These are phyloP conservation scores for Panurus biarmicus DNA, from an alignment of 2,113 vertebrate species.

Conservation along the genomic window DNA sequence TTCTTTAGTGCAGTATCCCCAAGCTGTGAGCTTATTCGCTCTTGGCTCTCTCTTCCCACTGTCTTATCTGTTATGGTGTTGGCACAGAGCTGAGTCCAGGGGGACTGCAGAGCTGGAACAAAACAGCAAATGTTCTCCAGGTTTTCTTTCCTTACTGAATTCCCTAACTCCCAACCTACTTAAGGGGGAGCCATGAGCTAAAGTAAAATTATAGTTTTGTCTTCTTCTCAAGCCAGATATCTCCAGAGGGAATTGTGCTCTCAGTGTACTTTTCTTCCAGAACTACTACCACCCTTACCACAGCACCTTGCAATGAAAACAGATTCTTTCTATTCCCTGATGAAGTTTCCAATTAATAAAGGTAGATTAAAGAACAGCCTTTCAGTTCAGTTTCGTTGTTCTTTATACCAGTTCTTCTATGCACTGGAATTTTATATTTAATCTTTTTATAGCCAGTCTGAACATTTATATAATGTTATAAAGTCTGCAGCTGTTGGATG, in stretches of 20 bases:
- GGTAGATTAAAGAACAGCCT: background rate
- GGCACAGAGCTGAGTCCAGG: slow-evolving; percentile 17
- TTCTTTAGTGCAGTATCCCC: slow-evolving; percentile 16
- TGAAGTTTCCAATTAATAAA: slow-evolving; percentile 6
- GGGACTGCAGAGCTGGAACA: slow-evolving; percentile 52
- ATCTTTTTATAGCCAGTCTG: slow-evolving; percentile 35
- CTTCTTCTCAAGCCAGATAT: slow-evolving; percentile 59
- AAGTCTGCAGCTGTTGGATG: slow-evolving; percentile 53
- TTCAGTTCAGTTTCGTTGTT: background rate
- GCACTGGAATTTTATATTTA: slow-evolving; percentile 39
- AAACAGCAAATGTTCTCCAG: slow-evolving; percentile 58
- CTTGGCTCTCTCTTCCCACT: slow-evolving; percentile 44
- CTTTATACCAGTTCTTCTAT: background rate
- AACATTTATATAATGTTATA: slow-evolving; percentile 52
- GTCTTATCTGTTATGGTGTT: slow-evolving; percentile 67
- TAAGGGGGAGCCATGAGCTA: slow-evolving; percentile 62
- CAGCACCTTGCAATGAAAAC: slow-evolving; percentile 45
- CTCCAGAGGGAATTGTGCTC: slow-evolving; percentile 29
- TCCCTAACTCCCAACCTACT: slow-evolving; percentile 66
- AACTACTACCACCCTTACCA: slow-evolving; percentile 14
- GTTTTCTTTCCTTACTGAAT: slow-evolving; percentile 62
- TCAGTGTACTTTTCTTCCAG: slow-evolving; percentile 5
- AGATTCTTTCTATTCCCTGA: background rate
- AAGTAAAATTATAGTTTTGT: slow-evolving; percentile 68
- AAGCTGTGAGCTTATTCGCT: slow-evolving; percentile 38